A percentile compares a stretch with the other conserved stretches of the same genome.
phyloP scores from a whole-genome alignment of 2,888 invertebrate species.

The Invenusta paracnida region DNA sequence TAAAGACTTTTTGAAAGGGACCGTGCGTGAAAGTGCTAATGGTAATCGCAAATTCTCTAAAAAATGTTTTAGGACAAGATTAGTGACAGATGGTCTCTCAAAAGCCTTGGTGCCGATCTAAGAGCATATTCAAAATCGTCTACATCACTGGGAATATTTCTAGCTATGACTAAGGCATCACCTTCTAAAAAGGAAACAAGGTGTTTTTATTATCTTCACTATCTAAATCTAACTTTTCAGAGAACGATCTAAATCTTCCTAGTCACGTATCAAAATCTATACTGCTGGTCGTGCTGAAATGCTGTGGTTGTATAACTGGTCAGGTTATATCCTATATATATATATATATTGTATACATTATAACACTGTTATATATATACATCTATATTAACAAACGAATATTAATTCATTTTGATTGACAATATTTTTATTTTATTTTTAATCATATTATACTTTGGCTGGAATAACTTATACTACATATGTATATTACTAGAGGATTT shows the following conservation, averaged over 20 bases:
- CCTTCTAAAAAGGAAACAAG: background rate
- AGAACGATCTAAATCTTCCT: background rate
- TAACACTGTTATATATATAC: too few relatives aligned
- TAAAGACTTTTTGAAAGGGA: too few relatives aligned
- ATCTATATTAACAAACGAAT: too few relatives aligned
- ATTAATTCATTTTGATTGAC: too few relatives aligned
- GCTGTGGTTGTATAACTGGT: background rate
- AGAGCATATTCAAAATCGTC: background rate
- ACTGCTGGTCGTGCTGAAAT: background rate
- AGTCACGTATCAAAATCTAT: background rate
- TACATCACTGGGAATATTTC: background rate
- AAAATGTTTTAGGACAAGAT: background rate
- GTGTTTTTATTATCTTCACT: background rate
- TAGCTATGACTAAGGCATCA: background rate
- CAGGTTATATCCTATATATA: too few relatives aligned
- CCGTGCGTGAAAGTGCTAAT: too few relatives aligned
- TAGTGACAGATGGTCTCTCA: background rate
- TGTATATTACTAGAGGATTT: too few relatives aligned
- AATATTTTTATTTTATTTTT: too few relatives aligned
- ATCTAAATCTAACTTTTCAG: background rate
- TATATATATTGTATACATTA: too few relatives aligned
- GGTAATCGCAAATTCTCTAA: too few relatives aligned
- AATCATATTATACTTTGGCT: too few relatives aligned
- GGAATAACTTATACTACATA: too few relatives aligned
- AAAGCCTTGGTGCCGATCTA: background rate